Percentiles rank a stretch among this genome's conserved stretches.
Conservation (phyloP, 2,113 vertebrate genomes). For the Montifringilla adamsi region DNA sequence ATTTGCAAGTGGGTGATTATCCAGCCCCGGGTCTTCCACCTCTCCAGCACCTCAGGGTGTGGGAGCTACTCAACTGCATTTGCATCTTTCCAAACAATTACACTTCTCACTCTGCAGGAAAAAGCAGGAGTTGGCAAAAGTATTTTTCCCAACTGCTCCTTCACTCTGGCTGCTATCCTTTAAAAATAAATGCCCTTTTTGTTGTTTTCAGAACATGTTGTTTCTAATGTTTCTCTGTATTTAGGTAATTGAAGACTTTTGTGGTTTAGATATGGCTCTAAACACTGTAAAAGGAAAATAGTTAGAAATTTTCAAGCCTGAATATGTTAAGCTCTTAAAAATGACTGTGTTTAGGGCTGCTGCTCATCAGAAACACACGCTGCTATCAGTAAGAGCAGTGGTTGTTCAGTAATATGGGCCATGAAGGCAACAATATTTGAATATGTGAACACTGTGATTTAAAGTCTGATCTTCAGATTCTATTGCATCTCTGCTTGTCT, state of each 20-base stretch:
- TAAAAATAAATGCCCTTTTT: neutral
- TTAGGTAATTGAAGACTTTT: neutral
- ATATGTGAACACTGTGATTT: neutral
- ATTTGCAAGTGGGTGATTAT: slow-evolving; percentile 2
- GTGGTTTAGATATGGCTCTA: neutral
- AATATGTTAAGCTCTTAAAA: neutral
- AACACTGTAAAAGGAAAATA: neutral
- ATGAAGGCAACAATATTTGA: neutral
- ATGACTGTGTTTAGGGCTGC: neutral
- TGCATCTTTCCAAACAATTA: slow-evolving; percentile 17
- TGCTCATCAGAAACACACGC: neutral
- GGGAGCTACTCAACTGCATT: neutral
- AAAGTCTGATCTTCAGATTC: neutral
- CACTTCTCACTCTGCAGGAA: neutral
- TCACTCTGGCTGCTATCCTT: neutral
- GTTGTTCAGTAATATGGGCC: neutral
- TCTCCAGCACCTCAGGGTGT: neutral
- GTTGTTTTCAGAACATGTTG: neutral
- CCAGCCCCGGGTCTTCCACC: neutral
- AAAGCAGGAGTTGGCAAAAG: neutral
- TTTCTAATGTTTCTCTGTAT: neutral
- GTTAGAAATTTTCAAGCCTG: neutral
- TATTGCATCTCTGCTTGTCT: neutral
- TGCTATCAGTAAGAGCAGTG: neutral
- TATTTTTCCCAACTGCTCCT: neutral